Conservation (phyloP, 2,888 invertebrate genomes). For the Agrochola litura region DNA sequence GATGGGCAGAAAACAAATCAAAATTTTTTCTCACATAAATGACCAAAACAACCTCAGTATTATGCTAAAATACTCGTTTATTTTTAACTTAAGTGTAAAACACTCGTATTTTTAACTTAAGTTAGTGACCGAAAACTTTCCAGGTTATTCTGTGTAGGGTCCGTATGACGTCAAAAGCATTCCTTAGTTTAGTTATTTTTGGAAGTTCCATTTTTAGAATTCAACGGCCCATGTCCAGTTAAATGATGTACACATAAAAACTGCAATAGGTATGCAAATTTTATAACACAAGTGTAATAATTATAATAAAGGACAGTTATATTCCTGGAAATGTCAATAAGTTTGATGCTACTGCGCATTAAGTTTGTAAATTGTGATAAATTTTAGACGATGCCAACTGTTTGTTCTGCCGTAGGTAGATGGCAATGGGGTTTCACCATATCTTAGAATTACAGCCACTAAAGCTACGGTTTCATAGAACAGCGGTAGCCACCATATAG, state of each 20-base stretch:
- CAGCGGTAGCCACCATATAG: not conserved
- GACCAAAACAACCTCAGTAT: not conserved
- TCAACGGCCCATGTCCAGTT: not conserved
- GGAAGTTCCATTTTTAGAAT: not conserved
- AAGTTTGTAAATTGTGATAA: conserved; percentile 13
- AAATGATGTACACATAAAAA: not conserved
- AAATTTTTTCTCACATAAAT: not conserved
- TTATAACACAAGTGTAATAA: not conserved
- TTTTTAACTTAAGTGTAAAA: not conserved
- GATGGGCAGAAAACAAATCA: not conserved
- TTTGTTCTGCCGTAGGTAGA: not conserved
- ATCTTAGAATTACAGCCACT: not conserved
- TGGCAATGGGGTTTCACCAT: not conserved
- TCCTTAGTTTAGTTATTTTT: conserved; percentile 19
- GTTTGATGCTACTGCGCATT: not conserved
- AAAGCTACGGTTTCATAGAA: not conserved
- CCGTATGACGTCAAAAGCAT: conserved; percentile 28
- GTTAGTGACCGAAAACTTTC: not conserved
- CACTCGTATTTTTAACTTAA: not conserved
- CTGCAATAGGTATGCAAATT: conserved; percentile 1
- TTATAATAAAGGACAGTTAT: not conserved
- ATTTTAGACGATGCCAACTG: conserved; percentile 22
- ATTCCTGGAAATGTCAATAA: not conserved
- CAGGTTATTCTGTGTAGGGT: not conserved
- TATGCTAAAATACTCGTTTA: not conserved